phyloP scores from a whole-genome alignment of 2,113 vertebrate genomes.

The Columba janthina region DNA sequence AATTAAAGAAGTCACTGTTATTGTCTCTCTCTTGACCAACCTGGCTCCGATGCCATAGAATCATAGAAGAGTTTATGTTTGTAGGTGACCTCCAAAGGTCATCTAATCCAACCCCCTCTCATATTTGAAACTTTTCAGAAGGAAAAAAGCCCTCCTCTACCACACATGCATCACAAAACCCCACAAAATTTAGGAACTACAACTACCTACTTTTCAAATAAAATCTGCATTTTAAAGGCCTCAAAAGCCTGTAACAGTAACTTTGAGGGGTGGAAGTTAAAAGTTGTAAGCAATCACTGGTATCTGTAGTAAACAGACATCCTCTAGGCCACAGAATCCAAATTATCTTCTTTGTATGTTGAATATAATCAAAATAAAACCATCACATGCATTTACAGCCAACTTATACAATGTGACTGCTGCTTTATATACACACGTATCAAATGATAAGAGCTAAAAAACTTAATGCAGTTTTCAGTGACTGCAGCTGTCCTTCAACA shows the following conservation, averaged over 20 bases:
- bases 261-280: accelerated
- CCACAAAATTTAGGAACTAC: background rate
- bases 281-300: background rate
- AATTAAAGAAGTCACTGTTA: background rate
- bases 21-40: background rate
- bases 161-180: background rate
- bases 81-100: no score
- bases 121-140: background rate
- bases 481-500: background rate
- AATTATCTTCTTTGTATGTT: background rate
- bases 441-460: background rate
- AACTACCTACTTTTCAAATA: background rate
- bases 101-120: background rate
- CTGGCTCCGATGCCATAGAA: background rate
- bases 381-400: background rate
- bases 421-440: background rate
- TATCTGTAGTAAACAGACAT: background rate
- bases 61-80: no score
- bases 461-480: background rate
- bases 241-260: background rate
- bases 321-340: background rate
- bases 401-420: background rate
- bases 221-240: background rate
- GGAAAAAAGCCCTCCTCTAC: background rate
- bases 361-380: background rate